Evolutionary conservation across 2,888 invertebrate species (phyloP), one percentile per base, ranked within the genome.

Genomic region (Acanthococcus lagerstroemiae): DNA sequence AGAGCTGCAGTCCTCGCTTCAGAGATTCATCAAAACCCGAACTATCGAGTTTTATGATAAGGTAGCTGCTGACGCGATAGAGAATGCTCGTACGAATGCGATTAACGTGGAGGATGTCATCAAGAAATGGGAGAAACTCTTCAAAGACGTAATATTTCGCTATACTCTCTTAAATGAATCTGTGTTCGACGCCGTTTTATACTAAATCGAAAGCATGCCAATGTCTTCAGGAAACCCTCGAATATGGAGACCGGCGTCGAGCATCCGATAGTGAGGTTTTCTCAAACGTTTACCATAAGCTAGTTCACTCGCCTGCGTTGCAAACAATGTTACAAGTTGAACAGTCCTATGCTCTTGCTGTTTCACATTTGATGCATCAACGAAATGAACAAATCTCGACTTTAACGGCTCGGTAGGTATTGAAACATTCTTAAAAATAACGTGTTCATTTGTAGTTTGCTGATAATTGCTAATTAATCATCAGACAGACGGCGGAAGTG

Each of bases 321-420:
- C 90, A 92, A 74, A 88, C 90, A 0, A 88, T 95, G 74, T 80
- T 95, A 21, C 88, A 90, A 73, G 84, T 90, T 37, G 95, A 95
- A 76, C 88, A 91, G 73, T 84, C 86, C 15, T 91, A 91, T 76
- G 90, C 94, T 0, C 83, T 86, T 73, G 85, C 86, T 45, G 87
- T 93, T 19, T 82, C 84, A 63, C 84, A 84, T 72, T 83, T 88
- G 73, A 81, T 85, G 54, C 80, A 84, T 68, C 83, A 85, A 71
- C 85, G 89, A 74, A 86, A 89, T 74, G 82, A 82, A 30, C 85
- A 87, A 74, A 83, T 90, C 22, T 80, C 82, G 9, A 60, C 58
- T 30, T 17, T 69, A 22, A 66, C 66, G 25, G 52, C 19, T 54
- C n/a, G 46, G n/a, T 17, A 61, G 12, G 56, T 57, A 37, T 19